Evolutionary conservation across 2,888 invertebrate genomes (phyloP).

Genomic region (Mactromeris polynyma): DNA sequence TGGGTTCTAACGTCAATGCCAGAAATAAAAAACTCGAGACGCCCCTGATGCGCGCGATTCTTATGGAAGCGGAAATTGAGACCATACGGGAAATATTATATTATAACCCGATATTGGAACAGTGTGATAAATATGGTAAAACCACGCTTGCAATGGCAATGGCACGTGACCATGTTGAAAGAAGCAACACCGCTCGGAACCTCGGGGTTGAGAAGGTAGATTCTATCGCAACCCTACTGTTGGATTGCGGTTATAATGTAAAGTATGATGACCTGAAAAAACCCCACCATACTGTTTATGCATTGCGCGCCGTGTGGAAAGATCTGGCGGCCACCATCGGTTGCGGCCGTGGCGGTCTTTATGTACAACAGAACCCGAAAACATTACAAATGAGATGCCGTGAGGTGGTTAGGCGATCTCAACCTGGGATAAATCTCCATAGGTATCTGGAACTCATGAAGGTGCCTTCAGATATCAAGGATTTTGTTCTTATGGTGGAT

Average conservation of each 20-base stretch:
- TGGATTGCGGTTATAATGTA: constrained; percentile 66
- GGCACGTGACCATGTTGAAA: constrained; percentile 51
- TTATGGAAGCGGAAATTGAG: constrained; percentile 40
- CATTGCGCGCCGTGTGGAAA: constrained; percentile 61
- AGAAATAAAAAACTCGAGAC: constrained; percentile 64
- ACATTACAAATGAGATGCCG: constrained; percentile 51
- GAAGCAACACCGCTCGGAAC: neutral
- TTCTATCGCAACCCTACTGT: constrained; percentile 52
- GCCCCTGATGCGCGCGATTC: constrained; percentile 60
- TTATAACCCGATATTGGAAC: constrained; percentile 62
- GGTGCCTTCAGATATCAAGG: constrained; percentile 56
- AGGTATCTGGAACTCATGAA: constrained; percentile 62
- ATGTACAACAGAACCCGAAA: constrained; percentile 58
- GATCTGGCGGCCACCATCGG: constrained; percentile 67
- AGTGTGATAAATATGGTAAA: constrained; percentile 62
- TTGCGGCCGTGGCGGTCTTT: constrained; percentile 58
- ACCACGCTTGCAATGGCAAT: constrained; percentile 62
- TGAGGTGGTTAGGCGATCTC: constrained; percentile 52
- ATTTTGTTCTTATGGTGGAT: constrained; percentile 48
- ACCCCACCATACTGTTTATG: constrained; percentile 62
- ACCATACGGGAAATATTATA: constrained; percentile 62
- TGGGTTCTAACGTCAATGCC: constrained; percentile 64
- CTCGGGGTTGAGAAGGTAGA: constrained; percentile 5
- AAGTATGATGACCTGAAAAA: constrained; percentile 64
- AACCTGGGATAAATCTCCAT: constrained; percentile 60